Conservation (phyloP, 2,797 vertebrate species). For the Nyctibius grandis region DNA sequence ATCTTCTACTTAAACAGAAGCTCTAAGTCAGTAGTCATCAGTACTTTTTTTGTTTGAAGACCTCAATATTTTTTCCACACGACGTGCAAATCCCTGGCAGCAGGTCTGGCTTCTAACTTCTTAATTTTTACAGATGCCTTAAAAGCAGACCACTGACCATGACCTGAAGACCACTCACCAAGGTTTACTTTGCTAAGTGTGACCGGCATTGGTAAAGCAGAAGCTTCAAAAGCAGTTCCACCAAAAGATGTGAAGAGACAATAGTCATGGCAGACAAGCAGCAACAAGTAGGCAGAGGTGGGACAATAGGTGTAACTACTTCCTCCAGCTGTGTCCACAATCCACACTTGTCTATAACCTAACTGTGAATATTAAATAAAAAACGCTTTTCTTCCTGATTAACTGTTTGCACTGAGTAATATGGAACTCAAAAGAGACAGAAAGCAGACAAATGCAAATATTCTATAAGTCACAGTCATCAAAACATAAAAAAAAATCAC, state of each 20-base stretch:
- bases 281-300: neutral
- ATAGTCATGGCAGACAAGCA: neutral
- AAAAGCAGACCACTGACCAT: neutral
- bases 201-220: accelerated
- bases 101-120: neutral
- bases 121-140: neutral
- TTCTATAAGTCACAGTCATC: neutral
- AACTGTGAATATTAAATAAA: neutral
- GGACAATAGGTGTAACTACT: neutral
- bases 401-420: neutral
- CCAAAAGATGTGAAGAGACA: neutral
- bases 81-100: neutral
- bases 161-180: neutral
- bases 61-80: neutral
- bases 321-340: neutral
- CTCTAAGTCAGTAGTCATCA: neutral
- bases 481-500: neutral
- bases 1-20: neutral
- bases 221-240: neutral
- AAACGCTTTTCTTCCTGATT: neutral
- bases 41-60: neutral
- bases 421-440: neutral
- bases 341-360: neutral
- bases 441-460: neutral
- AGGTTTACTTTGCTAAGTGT: neutral